Conservation (phyloP, 1,140 invertebrate species). For the Aporrectodea caliginosa region DNA sequence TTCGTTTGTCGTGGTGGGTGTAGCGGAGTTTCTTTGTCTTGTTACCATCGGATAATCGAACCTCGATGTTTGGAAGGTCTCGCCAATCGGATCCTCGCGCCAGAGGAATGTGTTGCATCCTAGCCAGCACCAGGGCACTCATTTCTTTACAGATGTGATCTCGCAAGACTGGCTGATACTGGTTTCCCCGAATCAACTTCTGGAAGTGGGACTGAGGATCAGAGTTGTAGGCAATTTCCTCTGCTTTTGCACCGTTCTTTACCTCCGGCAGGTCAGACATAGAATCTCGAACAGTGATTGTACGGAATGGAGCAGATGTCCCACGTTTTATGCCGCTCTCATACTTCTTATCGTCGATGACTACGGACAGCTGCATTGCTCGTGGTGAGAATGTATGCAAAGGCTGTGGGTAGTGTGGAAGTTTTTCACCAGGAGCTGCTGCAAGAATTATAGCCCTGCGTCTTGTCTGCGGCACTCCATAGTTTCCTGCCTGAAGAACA, state of each 20-base stretch:
- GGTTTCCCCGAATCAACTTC: slow-evolving; percentile 64
- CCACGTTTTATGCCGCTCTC: slow-evolving; percentile 58
- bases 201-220: slow-evolving; percentile 75
- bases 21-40: slow-evolving; percentile 63
- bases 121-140: slow-evolving; percentile 71
- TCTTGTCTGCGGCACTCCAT: slow-evolving; percentile 78
- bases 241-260: slow-evolving; percentile 66
- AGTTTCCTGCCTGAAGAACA: slow-evolving; percentile 79
- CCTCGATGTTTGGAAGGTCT: slow-evolving; percentile 75
- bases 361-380: slow-evolving; percentile 68
- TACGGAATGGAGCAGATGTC: slow-evolving; percentile 68
- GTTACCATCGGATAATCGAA: slow-evolving; percentile 68
- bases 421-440: slow-evolving; percentile 71
- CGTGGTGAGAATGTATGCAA: slow-evolving; percentile 72
- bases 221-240: slow-evolving; percentile 70
- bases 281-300: slow-evolving; percentile 73
- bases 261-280: slow-evolving; percentile 79
- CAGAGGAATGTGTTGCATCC: slow-evolving; percentile 73
- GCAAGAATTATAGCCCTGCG: slow-evolving; percentile 76
- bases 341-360: slow-evolving; percentile 69
- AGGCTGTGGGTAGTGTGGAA: slow-evolving; percentile 79
- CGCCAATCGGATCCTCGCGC: slow-evolving; percentile 78
- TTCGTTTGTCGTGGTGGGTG: slow-evolving; percentile 68
- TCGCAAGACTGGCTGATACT: slow-evolving; percentile 61
- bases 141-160: slow-evolving; percentile 86